These are phyloP conservation scores for Pangasius larnaudii DNA, from an alignment of 2,797 vertebrate genomes.

Conservation along the genomic window DNA sequence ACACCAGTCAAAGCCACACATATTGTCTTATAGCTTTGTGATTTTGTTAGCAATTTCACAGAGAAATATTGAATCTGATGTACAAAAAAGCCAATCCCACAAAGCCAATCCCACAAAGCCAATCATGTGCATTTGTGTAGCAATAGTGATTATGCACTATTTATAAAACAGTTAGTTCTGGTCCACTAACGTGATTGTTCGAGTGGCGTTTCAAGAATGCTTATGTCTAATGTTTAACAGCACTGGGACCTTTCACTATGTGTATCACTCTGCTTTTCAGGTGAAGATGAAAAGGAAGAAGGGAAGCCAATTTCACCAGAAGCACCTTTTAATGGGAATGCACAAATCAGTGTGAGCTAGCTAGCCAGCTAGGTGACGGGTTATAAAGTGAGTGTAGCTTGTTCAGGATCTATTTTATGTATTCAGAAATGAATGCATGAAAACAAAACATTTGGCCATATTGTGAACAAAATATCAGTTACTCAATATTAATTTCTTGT, in stretches of 20 bases:
- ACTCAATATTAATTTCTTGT: too few species aligned
- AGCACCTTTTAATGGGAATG: neutral
- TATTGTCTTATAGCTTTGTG: neutral
- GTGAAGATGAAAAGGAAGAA: neutral
- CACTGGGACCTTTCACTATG: neutral
- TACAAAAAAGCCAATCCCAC: too few species aligned
- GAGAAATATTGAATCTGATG: neutral
- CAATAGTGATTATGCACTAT: neutral
- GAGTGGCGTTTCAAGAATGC: neutral
- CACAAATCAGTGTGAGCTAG: neutral
- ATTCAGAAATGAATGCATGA: too few species aligned
- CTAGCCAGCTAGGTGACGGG: neutral
- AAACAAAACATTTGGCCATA: neutral
- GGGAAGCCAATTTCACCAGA: neutral
- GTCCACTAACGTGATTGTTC: neutral
- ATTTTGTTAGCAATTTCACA: neutral
- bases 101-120: neutral
- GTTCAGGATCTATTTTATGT: neutral
- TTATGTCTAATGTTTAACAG: neutral
- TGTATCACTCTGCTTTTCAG: neutral
- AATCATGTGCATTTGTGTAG: neutral
- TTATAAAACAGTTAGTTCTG: neutral
- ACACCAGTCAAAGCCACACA: neutral
- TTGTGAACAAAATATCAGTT: too few species aligned
- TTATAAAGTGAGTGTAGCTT: neutral